Conservation (phyloP, 2,888 invertebrate species). For the Gibbula magus region DNA sequence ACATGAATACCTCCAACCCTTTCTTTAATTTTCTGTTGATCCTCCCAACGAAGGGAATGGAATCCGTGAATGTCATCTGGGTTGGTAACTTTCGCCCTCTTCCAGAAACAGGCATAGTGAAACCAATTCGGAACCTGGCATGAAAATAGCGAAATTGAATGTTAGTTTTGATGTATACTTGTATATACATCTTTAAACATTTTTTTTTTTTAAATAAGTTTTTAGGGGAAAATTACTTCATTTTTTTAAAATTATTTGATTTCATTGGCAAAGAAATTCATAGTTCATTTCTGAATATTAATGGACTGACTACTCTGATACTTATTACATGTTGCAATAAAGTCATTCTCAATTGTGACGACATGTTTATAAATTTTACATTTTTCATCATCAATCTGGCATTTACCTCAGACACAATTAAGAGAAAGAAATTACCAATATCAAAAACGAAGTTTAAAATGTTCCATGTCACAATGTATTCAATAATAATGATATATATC, state of each 20-base stretch:
- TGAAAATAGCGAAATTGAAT: not conserved
- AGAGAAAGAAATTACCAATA: too few species aligned
- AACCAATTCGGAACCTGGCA: constrained; percentile 85
- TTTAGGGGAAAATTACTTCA: too few species aligned
- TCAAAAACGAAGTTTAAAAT: too few species aligned
- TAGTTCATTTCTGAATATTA: too few species aligned
- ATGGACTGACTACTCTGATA: too few species aligned
- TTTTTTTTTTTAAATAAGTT: not conserved
- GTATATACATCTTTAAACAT: not conserved
- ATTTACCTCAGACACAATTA: too few species aligned
- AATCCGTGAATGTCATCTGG: constrained; percentile 84
- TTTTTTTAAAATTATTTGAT: not conserved
- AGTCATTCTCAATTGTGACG: too few species aligned
- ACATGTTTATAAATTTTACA: too few species aligned
- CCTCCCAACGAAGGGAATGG: constrained; percentile 84
- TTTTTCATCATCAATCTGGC: not conserved
- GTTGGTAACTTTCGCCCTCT: constrained; percentile 84
- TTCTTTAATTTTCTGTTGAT: constrained; percentile 86
- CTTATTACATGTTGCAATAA: too few species aligned
- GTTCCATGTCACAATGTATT: too few species aligned
- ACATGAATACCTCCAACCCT: constrained; percentile 59
- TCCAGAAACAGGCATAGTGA: constrained; percentile 91
- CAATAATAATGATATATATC: too few species aligned
- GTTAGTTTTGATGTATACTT: not conserved
- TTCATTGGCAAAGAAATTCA: not conserved